Evolutionary conservation across 2,888 invertebrate genomes (phyloP).

Genomic region (Lamproptera curius): DNA sequence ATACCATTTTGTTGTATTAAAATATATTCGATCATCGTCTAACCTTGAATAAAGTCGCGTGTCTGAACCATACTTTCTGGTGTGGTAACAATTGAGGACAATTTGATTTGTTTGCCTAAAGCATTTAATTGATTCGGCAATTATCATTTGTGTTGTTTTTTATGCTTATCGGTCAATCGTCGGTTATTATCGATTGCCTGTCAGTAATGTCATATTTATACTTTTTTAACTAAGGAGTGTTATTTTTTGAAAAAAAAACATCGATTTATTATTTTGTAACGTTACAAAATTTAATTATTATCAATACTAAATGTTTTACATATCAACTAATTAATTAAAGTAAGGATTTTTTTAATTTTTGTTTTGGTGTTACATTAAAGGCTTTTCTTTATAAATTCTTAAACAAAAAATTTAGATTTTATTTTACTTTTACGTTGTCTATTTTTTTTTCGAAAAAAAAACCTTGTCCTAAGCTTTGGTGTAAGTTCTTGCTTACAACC

Average conservation of each 20-base stretch:
- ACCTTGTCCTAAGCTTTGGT: too few species aligned
- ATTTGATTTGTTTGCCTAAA: not conserved
- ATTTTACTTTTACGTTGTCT: too few species aligned
- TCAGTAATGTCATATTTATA: slow-evolving; percentile 18
- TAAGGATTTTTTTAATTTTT: too few species aligned
- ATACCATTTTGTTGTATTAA: slow-evolving; percentile 31
- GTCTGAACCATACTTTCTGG: slow-evolving; percentile 4
- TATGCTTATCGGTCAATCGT: not conserved
- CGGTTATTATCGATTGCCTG: slow-evolving; percentile 11
- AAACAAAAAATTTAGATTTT: too few species aligned
- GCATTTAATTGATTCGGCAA: slow-evolving; percentile 2
- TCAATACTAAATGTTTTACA: not conserved
- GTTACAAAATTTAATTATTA: not conserved
- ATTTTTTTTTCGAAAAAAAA: too few species aligned
- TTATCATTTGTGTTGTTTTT: slow-evolving; percentile 6
- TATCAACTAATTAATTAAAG: too few species aligned
- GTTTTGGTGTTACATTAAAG: too few species aligned
- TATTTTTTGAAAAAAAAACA: not conserved
- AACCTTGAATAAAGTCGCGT: slow-evolving; percentile 50
- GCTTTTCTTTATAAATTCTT: too few species aligned
- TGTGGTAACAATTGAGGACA: not conserved
- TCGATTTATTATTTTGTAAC: not conserved
- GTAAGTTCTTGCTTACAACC: too few species aligned
- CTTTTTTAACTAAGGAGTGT: not conserved
- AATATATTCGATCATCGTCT: slow-evolving; percentile 25